These are phyloP conservation scores for Chrysomela aeneicollis DNA, from an alignment of 2,888 invertebrate species.

Conservation along the genomic window DNA sequence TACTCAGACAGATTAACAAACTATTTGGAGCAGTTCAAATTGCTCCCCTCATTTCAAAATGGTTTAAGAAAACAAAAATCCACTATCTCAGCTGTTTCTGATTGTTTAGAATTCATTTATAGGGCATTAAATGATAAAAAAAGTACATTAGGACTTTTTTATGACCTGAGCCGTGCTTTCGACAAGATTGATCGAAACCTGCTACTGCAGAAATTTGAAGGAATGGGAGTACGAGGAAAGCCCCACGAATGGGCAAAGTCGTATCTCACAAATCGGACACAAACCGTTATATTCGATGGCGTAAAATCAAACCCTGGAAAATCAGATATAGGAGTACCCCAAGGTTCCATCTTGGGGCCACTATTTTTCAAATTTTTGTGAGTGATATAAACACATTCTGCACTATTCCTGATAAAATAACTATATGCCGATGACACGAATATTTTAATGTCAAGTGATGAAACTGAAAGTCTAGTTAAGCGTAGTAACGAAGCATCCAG, in stretches of 20 bases:
- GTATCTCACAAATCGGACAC: background rate
- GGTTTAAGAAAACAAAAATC: constrained; percentile 8
- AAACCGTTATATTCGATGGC: background rate
- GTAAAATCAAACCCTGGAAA: background rate
- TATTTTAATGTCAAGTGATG: too few relatives aligned
- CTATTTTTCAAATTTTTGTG: constrained; percentile 6
- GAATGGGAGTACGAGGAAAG: constrained; percentile 15
- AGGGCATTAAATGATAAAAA: constrained; percentile 10
- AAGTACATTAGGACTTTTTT: constrained; percentile 11
- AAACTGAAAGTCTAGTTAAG: background rate
- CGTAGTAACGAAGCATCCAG: constrained; percentile 6
- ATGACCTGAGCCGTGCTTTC: constrained; percentile 1
- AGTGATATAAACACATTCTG: constrained; percentile 2
- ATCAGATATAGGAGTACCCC: too few relatives aligned
- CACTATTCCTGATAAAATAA: constrained; percentile 6
- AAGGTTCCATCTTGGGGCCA: background rate
- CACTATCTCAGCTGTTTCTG: constrained; percentile 10
- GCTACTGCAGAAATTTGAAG: constrained; percentile 5
- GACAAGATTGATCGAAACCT: constrained; percentile 9
- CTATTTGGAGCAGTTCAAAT: constrained; percentile 5
- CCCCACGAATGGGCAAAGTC: constrained; percentile 11
- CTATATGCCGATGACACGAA: background rate
- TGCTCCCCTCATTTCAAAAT: background rate
- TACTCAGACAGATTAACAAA: background rate
- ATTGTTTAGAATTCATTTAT: constrained; percentile 11